These are phyloP conservation scores for Enteromius radiatus DNA, from an alignment of 2,797 vertebrate genomes.

Conservation along the genomic window DNA sequence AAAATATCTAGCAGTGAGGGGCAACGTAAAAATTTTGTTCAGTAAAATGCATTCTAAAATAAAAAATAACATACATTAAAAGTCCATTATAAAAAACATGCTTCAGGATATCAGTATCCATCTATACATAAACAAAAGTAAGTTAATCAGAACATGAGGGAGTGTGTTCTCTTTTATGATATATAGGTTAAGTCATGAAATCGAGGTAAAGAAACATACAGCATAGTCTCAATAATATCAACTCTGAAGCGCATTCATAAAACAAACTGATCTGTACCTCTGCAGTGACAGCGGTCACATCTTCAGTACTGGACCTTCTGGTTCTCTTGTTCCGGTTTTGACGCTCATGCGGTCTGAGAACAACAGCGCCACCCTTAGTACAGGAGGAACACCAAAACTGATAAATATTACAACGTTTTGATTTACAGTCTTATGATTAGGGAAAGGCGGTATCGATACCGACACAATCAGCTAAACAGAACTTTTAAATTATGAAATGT, in stretches of 20 bases:
- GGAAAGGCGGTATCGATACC: no score
- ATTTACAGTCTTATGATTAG: neutral
- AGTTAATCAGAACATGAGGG: neutral
- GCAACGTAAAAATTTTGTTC: neutral
- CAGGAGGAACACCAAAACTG: neutral
- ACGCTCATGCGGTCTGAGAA: neutral
- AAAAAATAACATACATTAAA: neutral
- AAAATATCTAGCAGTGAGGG: neutral
- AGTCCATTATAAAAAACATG: neutral
- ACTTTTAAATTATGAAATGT: no score
- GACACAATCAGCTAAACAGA: no score
- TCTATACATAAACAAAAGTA: neutral
- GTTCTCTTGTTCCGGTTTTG: constrained; percentile 18
- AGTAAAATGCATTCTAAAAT: neutral
- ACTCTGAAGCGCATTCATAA: neutral
- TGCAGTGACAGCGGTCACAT: neutral
- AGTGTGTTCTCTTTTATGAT: neutral
- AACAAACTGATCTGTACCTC: neutral
- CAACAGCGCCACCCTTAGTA: constrained; percentile 30
- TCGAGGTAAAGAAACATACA: neutral
- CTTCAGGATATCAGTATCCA: neutral
- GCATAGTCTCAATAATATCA: neutral
- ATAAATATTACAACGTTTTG: neutral
- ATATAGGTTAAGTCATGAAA: neutral
- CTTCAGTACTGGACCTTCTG: neutral